Base-by-base conservation (phyloP, 2,888 invertebrate species). In the Drosophila bunnanda region DNA sequence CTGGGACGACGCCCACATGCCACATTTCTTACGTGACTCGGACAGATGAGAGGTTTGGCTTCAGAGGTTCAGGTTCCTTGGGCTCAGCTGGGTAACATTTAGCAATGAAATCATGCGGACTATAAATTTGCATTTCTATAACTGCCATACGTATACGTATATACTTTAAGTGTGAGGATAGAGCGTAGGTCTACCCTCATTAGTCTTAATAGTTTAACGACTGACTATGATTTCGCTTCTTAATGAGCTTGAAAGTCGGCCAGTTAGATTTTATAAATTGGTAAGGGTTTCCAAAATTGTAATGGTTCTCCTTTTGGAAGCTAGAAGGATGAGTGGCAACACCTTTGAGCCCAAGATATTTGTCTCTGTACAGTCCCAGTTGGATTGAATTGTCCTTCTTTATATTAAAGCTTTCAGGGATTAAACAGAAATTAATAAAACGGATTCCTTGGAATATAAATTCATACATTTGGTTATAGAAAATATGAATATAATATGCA, bases 171-270 rank as follows among this genome's bases (percentile, higher is more conserved):
- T 25, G 20, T 10, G n/a, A 39, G 64, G 34, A 43, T 52, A n/a
- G 22, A 52, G 34, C 12, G 34, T 6, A 52, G 53, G n/a, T 9
- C 52, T 67, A 88, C 82, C 88, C 85, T 87, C 82, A 86, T 86
- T 86, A 87, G 85, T 86, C 80, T 87, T 84, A 84, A 86, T 89
- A 80, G 85, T 77, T 75, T 76, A 77, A 80, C 74, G 78, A 89
- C 78, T 67, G 68, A 83, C 76, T 77, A 69, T 66, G 50, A 30
- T 39, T 30, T 54, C 54, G 50, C 43, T 44, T 46, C 65, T 75
- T 88, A 88, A 88, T 88, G 82, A 85, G 78, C 71, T 61, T 36
- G 50, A 65, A 68, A 61, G 62, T 69, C 56, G 74, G 62, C 57
- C 78, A 73, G 80, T 82, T 76, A 74, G 65, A 83, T 81, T 79